Evolutionary conservation across 1,140 invertebrate species (phyloP).

Genomic region (Macrocentrus cingulum): DNA sequence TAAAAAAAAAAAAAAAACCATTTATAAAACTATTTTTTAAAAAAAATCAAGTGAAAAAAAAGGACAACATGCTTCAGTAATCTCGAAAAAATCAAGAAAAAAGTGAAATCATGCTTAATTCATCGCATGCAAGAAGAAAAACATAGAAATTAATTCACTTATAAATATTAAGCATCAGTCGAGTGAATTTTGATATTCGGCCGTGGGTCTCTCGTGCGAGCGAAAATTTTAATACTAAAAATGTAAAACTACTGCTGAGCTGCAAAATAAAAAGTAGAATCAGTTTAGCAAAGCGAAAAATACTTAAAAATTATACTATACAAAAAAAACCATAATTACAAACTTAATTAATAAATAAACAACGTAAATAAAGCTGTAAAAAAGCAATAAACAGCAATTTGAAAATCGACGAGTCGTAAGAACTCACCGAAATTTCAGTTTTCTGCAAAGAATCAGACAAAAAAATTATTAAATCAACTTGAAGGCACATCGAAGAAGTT

Average conservation of each 20-base stretch:
- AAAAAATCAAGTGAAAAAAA: constrained; percentile 9
- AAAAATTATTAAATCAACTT: constrained; percentile 24
- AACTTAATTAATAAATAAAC: no score
- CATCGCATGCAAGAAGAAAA: background rate
- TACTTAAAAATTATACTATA: background rate
- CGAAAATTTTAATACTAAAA: background rate
- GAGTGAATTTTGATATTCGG: constrained; percentile 3
- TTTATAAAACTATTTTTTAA: background rate
- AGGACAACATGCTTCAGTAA: constrained; percentile 9
- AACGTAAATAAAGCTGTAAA: no score
- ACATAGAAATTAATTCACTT: constrained; percentile 2
- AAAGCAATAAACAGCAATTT: background rate
- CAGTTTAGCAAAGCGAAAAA: constrained; percentile 8
- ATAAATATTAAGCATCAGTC: background rate
- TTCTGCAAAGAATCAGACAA: constrained; percentile 39
- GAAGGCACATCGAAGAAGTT: constrained; percentile 8
- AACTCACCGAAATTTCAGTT: constrained; percentile 42
- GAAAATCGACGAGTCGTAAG: background rate
- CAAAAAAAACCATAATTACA: background rate
- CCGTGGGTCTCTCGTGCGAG: constrained; percentile 20
- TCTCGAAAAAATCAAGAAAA: no score
- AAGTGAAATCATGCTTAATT: constrained; percentile 4
- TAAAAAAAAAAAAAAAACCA: constrained; percentile 22
- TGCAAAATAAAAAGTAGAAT: constrained; percentile 17
- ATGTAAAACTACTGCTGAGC: constrained; percentile 21